phyloP scores from a whole-genome alignment of 1,140 invertebrate species.

The Drosophila albomicans region DNA sequence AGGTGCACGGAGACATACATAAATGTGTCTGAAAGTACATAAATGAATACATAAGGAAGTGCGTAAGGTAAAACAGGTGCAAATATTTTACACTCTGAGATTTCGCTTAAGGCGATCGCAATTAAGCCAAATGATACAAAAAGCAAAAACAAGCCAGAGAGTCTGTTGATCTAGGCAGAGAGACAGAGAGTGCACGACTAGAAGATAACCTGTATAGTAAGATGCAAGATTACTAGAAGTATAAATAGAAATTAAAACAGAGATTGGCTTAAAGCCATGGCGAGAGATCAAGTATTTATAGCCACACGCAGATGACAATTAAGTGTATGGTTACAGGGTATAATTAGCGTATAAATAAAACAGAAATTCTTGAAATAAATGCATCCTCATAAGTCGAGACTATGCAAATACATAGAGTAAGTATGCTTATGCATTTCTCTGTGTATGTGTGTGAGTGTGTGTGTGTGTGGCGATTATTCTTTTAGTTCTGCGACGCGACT shows the following conservation, averaged over 20 bases:
- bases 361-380: conserved; percentile 6
- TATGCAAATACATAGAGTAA: conserved; percentile 18
- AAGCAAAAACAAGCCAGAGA: conserved; percentile 18
- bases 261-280: background rate
- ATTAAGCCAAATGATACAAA: conserved; percentile 35
- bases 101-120: conserved; percentile 32
- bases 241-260: conserved; percentile 12
- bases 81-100: conserved; percentile 31
- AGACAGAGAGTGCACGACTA: conserved; percentile 12
- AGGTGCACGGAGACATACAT: conserved; percentile 19
- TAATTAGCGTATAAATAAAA: conserved; percentile 28
- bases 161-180: background rate
- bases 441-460: conserved; percentile 10
- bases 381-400: conserved; percentile 18
- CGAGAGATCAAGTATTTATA: conserved; percentile 2
- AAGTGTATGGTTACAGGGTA: conserved; percentile 17
- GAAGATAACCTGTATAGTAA: conserved; percentile 11
- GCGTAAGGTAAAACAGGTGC: conserved; percentile 50
- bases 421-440: background rate
- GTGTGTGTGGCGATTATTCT: conserved; percentile 25
- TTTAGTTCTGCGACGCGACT: conserved; percentile 19
- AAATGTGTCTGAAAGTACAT: conserved; percentile 15
- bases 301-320: conserved; percentile 4
- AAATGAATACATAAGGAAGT: conserved; percentile 40
- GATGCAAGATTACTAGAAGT: background rate